Base-by-base conservation (phyloP, 1,140 invertebrate species). In the Trachelipus rathkii region DNA sequence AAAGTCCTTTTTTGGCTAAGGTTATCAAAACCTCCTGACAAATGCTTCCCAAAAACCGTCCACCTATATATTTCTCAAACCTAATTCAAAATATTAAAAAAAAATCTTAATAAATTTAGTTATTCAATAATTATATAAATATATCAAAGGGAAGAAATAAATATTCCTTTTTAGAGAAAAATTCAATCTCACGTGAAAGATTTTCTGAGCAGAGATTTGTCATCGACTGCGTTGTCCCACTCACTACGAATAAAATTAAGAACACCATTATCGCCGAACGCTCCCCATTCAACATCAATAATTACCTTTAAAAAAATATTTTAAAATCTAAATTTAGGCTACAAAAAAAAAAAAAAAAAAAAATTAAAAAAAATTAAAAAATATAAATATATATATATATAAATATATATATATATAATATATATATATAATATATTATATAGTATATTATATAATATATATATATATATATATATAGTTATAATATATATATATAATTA, bases 11-110 rank as follows among this genome's bases (percentile, higher is more conserved):
- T 78, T 87, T 84, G 13, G 84, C 85, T 23, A 91, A 84, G 77
- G 85, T 86, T 10, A 87, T 84, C 19, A 91, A 79, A 73, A 90
- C 85, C 67, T 88, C 83, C 21, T 89, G 85, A 0, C 89, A 88
- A 19, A 91, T 78, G 82, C 91, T 90, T 0, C 95, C 95, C 87
- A 96, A 89, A 84, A 95, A 97, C 91, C 95, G 95, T 24, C 95
- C 95, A 0, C 93, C 92, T 81, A 96, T 93, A 89, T 90, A 88
- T 82, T 91, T 91, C 83, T 91, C 90, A 83, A 91, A 91, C 75
- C 89, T 90, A 81, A 46, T 80, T 33, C 33, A 33, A 33, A 33
- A 33, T 33, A 33, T 33, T 33, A n/a, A n/a, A n/a, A n/a, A n/a
- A n/a, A n/a, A n/a, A n/a, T n/a, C n/a, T n/a, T n/a, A n/a, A n/a